Percentiles rank a stretch among this genome's conserved stretches.
Evolutionary conservation across 2,113 vertebrate species (phyloP).

Genomic region (Melanocharis versteri): DNA sequence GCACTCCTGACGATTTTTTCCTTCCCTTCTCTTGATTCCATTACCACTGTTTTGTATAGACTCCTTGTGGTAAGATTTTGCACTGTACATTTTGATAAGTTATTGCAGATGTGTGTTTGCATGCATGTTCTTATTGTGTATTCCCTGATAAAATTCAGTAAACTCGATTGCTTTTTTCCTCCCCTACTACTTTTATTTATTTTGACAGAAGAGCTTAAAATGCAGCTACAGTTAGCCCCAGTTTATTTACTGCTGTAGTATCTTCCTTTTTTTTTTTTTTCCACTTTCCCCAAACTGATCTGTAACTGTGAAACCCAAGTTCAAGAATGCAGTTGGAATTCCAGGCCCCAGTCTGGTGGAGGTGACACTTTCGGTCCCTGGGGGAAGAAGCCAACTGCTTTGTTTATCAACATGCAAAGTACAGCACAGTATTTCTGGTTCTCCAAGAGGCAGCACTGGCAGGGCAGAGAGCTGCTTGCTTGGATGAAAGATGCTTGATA

Average conservation of each 20-base stretch:
- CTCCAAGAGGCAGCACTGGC: conserved; percentile 45
- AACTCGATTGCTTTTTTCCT: not conserved
- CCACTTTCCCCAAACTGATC: not conserved
- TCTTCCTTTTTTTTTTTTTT: not conserved
- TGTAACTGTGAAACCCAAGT: conserved; percentile 40
- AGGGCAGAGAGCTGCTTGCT: not conserved
- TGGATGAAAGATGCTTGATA: conserved; percentile 32
- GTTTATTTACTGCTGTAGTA: conserved; percentile 1
- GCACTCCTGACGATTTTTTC: not conserved
- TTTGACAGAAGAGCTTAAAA: not conserved
- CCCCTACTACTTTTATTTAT: not conserved
- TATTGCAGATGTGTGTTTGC: not conserved
- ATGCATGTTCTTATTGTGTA: not conserved
- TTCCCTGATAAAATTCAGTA: not conserved
- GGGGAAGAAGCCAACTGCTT: conserved; percentile 57
- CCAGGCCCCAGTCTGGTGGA: conserved; percentile 45
- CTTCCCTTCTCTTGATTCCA: not conserved
- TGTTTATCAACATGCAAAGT: conserved; percentile 64
- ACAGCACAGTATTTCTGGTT: conserved; percentile 24
- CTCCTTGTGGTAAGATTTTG: conserved; percentile 70
- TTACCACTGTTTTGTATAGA: conserved; percentile 56
- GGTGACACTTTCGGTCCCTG: conserved; percentile 62
- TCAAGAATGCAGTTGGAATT: conserved; percentile 56
- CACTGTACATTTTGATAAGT: conserved; percentile 17
- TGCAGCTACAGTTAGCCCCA: not conserved